These are phyloP conservation scores for Drosophila meridionalis DNA, from an alignment of 2,888 invertebrate species.

Conservation along the genomic window DNA sequence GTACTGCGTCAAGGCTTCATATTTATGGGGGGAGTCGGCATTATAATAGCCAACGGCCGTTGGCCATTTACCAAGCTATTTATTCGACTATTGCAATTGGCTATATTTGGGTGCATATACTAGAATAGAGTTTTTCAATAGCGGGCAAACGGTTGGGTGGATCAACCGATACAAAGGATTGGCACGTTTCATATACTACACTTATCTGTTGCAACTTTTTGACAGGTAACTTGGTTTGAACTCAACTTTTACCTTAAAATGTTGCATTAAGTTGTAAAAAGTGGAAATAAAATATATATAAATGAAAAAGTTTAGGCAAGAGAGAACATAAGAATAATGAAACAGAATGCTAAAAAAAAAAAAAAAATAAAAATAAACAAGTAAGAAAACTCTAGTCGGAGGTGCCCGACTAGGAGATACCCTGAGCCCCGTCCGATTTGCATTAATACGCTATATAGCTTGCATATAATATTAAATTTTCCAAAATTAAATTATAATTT, in stretches of 20 bases:
- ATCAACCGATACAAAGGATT: constrained; percentile 26
- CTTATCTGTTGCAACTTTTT: constrained; percentile 44
- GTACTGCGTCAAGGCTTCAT: constrained; percentile 42
- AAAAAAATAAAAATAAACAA: too few relatives aligned
- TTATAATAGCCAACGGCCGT: constrained; percentile 41
- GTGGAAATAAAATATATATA: neutral
- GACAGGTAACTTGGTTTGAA: constrained; percentile 36
- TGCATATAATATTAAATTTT: too few relatives aligned
- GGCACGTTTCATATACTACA: constrained; percentile 48
- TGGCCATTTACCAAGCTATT: constrained; percentile 47
- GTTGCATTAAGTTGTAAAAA: too few relatives aligned
- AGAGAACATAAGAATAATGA: too few relatives aligned
- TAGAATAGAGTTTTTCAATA: constrained; percentile 29
- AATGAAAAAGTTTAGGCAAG: neutral
- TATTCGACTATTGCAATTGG: constrained; percentile 43
- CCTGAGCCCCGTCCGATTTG: too few relatives aligned
- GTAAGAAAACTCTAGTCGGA: too few relatives aligned
- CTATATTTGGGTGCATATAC: constrained; percentile 61
- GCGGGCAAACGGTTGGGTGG: constrained; percentile 5
- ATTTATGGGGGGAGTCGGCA: constrained; percentile 34
- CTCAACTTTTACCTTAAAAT: neutral
- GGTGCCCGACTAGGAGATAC: too few relatives aligned
- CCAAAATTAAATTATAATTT: too few relatives aligned
- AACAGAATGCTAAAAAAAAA: too few relatives aligned
- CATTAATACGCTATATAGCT: too few relatives aligned